Percentiles rank a stretch among this genome's conserved stretches.
Evolutionary conservation across 2,113 vertebrate genomes (phyloP).

Genomic region (Anser cygnoides): DNA sequence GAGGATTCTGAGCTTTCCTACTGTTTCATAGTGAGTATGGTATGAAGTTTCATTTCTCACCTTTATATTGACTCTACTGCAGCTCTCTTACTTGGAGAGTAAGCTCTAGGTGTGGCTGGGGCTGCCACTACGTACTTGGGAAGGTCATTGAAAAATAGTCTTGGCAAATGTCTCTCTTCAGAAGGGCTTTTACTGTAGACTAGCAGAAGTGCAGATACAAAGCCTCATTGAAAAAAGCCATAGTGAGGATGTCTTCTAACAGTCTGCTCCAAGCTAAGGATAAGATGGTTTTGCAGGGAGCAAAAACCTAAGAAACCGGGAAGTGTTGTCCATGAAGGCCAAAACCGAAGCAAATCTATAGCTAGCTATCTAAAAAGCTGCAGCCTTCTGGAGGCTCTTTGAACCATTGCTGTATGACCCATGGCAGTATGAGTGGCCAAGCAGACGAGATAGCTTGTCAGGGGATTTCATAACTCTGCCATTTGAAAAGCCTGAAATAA

Average conservation of each 20-base stretch:
- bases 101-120: not conserved
- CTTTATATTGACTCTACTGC: not conserved
- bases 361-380: not conserved
- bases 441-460: not conserved
- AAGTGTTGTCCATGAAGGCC: not conserved
- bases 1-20: not conserved
- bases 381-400: not conserved
- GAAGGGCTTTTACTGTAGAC: not conserved
- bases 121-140: not conserved
- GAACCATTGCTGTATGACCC: accelerated
- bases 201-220: not conserved
- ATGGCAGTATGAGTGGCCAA: not conserved
- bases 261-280: not conserved
- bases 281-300: not conserved
- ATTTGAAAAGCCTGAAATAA: not conserved
- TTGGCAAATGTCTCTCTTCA: not conserved
- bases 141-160: not conserved
- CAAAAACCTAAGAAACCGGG: not conserved
- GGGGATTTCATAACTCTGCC: not conserved
- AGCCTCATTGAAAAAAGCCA: not conserved
- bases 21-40: not conserved
- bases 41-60: not conserved
- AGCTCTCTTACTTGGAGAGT: not conserved
- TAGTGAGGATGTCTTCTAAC: not conserved
- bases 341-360: not conserved